Evolutionary conservation across 2,797 vertebrate genomes (phyloP), one percentile per base, ranked within the genome.

Genomic region (Ceyx erithaca): DNA sequence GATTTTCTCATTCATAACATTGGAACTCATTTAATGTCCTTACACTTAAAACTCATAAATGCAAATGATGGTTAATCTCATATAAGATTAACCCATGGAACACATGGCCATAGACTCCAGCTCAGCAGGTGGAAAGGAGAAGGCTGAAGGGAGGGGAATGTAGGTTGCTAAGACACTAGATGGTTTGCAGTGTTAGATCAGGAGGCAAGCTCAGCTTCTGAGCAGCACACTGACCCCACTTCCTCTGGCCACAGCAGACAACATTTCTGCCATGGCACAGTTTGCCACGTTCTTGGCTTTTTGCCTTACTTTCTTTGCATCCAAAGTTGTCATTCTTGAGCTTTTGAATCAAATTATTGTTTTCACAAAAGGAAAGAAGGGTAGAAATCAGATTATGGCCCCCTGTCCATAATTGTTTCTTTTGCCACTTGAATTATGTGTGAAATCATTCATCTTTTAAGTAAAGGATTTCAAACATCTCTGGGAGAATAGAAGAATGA

Each of bases 361-460:
- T 91, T 91, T 76, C 54, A 82, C 51, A 71, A 87, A 90, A 51
- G 30, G 35, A 79, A 43, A 87, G 70, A 62, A 49, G 76, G 49
- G 67, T 72, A 69, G 45, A 89, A 89, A 89, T 57, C 61, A 55
- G 69, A 83, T 51, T 10, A 13, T 28, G 41, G 71, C 54, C 93
- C 87, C 89, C 67, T 84, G 83, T 93, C 80, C 67, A 46, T 92
- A 94, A 94, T 94, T 92, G 88, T 83, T 92, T 85, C 75, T 84
- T 80, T 84, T 80, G 77, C 68, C 84, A 91, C 93, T 83, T 43
- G 40, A 66, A 77, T 80, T 84, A 59, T 14, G 76, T 23, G 75
- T 46, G 2, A 92, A 94, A 71, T 76, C 72, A 52, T 92, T 85
- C 86, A 67, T 96, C 96, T 95, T 97, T 95, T 94, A 91, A 91